Conservation (phyloP, 2,113 vertebrate species). For the Mesitornis unicolor region DNA sequence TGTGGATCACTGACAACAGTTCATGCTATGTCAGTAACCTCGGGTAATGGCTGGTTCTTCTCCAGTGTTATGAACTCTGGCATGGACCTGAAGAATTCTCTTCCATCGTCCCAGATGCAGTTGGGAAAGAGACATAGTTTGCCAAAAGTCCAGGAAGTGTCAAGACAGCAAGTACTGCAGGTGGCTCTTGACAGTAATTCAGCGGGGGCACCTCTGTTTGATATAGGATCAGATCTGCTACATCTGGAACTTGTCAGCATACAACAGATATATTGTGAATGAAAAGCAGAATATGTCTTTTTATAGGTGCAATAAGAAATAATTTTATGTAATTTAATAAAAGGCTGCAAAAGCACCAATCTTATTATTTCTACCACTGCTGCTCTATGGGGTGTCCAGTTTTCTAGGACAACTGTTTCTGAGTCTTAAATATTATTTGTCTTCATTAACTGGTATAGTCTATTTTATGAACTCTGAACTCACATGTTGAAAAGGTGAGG, state of each 20-base stretch:
- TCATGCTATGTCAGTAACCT: neutral
- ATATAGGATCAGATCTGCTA: neutral
- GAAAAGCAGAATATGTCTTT: neutral
- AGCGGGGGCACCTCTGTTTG: neutral
- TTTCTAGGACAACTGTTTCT: neutral
- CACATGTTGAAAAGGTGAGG: neutral
- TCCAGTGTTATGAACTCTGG: fast-evolving
- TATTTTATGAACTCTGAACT: neutral
- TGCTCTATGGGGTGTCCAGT: neutral
- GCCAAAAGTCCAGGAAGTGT: neutral
- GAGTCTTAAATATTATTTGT: neutral
- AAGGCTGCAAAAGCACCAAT: neutral
- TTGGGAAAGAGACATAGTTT: neutral
- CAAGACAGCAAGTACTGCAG: neutral
- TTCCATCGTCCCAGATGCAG: neutral
- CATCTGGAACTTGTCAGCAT: neutral
- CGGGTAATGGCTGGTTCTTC: neutral
- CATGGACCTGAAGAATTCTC: neutral
- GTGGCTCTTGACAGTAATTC: neutral
- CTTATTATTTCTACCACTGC: neutral
- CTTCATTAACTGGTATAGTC: neutral
- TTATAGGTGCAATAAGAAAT: neutral
- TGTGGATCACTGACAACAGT: neutral
- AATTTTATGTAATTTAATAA: neutral
- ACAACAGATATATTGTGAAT: neutral